These are phyloP conservation scores for Triplophysa siluroides DNA, from an alignment of 2,113 vertebrate species.

Conservation along the genomic window DNA sequence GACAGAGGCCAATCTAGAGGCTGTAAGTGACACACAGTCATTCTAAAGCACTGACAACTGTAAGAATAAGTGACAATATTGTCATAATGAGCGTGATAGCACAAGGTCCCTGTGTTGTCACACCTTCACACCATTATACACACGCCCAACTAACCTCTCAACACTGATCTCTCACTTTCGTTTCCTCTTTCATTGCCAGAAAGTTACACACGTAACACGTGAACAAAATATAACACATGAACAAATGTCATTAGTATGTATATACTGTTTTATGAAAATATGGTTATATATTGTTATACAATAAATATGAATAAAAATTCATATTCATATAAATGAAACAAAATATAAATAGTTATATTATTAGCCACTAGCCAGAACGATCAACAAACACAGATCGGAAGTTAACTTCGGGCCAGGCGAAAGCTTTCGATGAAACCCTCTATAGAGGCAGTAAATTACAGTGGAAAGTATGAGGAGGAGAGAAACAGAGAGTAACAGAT, in stretches of 20 bases:
- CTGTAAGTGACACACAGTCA: conserved; percentile 52
- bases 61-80: conserved; percentile 64
- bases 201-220: background rate
- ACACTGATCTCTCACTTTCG: background rate
- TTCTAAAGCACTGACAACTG: conserved; percentile 64
- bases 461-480: background rate
- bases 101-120: conserved; percentile 21
- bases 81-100: conserved; percentile 59
- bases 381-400: too few species aligned
- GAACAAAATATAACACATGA: background rate
- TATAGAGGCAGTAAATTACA: background rate
- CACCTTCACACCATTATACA: conserved; percentile 47
- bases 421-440: background rate
- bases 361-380: too few species aligned
- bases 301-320: too few species aligned
- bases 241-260: background rate
- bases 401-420: too few species aligned
- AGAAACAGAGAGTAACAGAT: background rate
- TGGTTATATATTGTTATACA: too few species aligned
- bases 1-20: conserved; percentile 59
- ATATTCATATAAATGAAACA: background rate
- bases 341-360: background rate
- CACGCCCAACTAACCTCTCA: conserved; percentile 1
- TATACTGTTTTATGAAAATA: background rate
- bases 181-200: background rate